Conservation (phyloP, 2,888 invertebrate genomes). For the Poecilobothrus nobilitatus region DNA sequence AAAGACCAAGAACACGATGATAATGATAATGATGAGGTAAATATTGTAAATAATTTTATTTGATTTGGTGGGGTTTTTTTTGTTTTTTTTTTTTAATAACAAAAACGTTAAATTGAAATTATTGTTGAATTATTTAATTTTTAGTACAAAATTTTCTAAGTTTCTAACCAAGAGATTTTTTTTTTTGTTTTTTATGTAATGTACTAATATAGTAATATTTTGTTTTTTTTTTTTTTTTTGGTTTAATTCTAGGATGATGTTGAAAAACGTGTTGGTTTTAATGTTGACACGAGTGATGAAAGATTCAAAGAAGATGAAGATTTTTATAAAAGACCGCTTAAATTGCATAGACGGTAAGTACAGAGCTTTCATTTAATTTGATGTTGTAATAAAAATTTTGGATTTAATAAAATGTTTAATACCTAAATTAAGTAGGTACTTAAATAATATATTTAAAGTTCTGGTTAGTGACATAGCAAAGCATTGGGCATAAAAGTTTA, state of each 20-base stretch:
- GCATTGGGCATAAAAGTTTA: no score
- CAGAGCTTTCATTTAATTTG: background rate
- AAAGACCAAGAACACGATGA: constrained; percentile 53
- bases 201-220: background rate
- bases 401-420: background rate
- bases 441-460: no score
- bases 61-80: background rate
- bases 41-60: background rate
- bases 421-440: no score
- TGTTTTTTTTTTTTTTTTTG: constrained; percentile 17
- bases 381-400: background rate
- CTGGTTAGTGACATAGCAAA: no score
- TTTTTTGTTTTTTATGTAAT: background rate
- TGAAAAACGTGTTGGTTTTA: constrained; percentile 57
- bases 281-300: constrained; percentile 39
- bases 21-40: constrained; percentile 58
- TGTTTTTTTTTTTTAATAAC: background rate
- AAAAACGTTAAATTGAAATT: no score
- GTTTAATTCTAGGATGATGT: constrained; percentile 42
- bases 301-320: constrained; percentile 36
- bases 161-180: no score
- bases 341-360: constrained; percentile 42
- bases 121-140: no score
- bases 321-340: constrained; percentile 42
- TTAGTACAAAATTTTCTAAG: no score